phyloP scores from a whole-genome alignment of 2,113 vertebrate species.

The Mastomys natalensis region DNA sequence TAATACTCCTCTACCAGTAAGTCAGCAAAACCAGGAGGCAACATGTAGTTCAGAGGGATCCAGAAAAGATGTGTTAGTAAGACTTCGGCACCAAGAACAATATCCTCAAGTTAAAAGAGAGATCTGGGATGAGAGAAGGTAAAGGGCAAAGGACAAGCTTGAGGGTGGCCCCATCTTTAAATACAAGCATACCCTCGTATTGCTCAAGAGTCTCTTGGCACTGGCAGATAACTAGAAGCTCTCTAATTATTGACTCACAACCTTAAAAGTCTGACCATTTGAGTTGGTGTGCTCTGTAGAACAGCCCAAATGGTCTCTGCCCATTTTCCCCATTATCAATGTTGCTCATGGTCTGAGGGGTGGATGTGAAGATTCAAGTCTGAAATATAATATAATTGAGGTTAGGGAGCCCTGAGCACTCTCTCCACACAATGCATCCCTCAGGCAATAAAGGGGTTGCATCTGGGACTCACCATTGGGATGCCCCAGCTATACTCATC shows the following conservation, averaged over 20 bases:
- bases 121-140: background rate
- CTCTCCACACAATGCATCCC: background rate
- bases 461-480: background rate
- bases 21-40: constrained; percentile 65
- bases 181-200: background rate
- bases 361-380: background rate
- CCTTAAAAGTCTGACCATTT: background rate
- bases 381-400: background rate
- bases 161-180: background rate
- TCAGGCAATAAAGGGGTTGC: too few species aligned
- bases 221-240: background rate
- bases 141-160: background rate
- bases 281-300: background rate
- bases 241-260: background rate
- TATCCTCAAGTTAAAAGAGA: background rate
- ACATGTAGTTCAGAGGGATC: background rate
- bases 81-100: background rate
- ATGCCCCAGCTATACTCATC: constrained; percentile 65
- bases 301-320: background rate
- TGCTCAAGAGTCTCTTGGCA: background rate
- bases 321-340: constrained; percentile 4
- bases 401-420: background rate
- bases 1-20: constrained; percentile 76
- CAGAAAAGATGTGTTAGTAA: background rate
- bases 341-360: background rate